Evolutionary conservation across 2,797 vertebrate species (phyloP).

Genomic region (Carduelis carduelis): DNA sequence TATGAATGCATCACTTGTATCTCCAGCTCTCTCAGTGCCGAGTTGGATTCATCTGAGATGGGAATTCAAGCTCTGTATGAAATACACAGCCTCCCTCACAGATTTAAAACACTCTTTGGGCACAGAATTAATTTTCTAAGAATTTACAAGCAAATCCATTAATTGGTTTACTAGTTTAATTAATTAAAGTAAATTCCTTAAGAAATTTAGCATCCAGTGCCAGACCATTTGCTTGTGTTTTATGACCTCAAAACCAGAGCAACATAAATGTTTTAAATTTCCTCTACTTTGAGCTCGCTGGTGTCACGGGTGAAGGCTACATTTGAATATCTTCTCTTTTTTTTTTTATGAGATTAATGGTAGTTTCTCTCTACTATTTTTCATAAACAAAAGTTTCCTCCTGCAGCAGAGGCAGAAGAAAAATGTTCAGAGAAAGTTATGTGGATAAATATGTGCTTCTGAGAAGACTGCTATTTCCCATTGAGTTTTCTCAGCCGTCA

Average conservation of each 20-base stretch:
- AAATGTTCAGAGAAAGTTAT: background rate
- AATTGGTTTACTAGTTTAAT: slow-evolving; percentile 63
- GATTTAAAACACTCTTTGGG: slow-evolving; percentile 60
- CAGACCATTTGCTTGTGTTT: slow-evolving; percentile 40
- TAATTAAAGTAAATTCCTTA: slow-evolving; percentile 53
- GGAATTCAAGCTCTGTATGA: slow-evolving; percentile 17
- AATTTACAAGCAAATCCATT: slow-evolving; percentile 61
- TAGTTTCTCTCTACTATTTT: background rate
- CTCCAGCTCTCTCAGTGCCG: background rate
- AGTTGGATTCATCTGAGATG: background rate
- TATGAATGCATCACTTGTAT: background rate
- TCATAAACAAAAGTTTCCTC: background rate
- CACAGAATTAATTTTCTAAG: slow-evolving; percentile 56
- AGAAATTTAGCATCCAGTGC: slow-evolving; percentile 28
- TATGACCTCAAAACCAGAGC: background rate
- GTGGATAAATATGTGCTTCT: background rate
- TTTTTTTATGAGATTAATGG: slow-evolving; percentile 4
- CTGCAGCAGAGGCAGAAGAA: background rate
- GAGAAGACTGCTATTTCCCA: background rate
- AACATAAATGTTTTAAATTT: slow-evolving; percentile 28
- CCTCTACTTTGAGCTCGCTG: background rate
- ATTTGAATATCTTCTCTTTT: background rate
- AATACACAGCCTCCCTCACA: background rate
- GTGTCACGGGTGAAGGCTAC: fast-evolving
- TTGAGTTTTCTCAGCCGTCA: background rate